Evolutionary conservation across 2,888 invertebrate species (phyloP).

Genomic region (Aphodius sticticus): DNA sequence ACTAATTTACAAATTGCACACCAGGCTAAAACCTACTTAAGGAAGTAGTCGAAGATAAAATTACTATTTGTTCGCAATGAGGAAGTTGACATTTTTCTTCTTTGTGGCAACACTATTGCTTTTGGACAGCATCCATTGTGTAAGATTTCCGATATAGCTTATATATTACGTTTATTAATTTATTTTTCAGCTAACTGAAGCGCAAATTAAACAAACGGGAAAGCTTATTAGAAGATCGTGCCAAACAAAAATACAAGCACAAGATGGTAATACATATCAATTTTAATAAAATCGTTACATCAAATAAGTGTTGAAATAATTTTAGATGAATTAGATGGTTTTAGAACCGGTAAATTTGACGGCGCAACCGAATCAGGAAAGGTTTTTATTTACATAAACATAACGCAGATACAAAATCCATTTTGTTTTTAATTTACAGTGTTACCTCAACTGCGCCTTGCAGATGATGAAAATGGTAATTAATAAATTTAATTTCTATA

Average conservation of each 20-base stretch:
- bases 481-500: conserved; percentile 21
- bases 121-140: conserved; percentile 9
- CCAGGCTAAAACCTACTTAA: conserved; percentile 7
- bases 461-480: conserved; percentile 34
- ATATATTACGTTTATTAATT: background rate
- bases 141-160: background rate
- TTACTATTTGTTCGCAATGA: conserved; percentile 5
- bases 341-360: conserved; percentile 29
- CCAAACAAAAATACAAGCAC: conserved; percentile 19
- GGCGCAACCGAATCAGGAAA: conserved; percentile 10
- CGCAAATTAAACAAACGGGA: conserved; percentile 28
- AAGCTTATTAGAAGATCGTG: conserved; percentile 34
- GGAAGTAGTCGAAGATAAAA: background rate
- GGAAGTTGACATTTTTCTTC: background rate
- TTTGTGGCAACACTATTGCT: background rate
- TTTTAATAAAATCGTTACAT: background rate
- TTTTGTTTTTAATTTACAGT: conserved; percentile 25
- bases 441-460: conserved; percentile 34
- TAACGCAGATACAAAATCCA: background rate
- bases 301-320: conserved; percentile 9
- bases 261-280: conserved; percentile 15
- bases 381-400: conserved; percentile 11
- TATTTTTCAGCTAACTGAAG: conserved; percentile 33
- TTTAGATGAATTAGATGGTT: conserved; percentile 33
- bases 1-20: conserved; percentile 14